phyloP scores from a whole-genome alignment of 2,113 vertebrate genomes.

The Silurus meridionalis region DNA sequence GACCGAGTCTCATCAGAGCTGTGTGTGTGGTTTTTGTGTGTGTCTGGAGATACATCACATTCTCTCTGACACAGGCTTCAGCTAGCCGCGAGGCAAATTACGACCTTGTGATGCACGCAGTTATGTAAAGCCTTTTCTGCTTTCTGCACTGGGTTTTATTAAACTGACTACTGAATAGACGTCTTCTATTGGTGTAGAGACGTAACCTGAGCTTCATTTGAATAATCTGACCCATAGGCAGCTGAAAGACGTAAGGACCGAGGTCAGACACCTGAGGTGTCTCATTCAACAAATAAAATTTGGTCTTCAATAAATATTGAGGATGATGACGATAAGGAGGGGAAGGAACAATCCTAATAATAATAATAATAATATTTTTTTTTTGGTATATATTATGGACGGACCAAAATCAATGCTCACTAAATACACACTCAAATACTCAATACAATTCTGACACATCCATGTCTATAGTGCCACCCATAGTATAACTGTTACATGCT shows the following conservation, averaged over 20 bases:
- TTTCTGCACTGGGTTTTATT: constrained; percentile 1
- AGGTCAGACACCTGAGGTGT: background rate
- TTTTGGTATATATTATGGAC: background rate
- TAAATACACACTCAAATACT: too few relatives aligned
- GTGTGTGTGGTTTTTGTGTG: background rate
- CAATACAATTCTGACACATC: background rate
- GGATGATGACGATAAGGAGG: too few relatives aligned
- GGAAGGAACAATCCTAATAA: background rate
- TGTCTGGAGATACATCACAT: background rate
- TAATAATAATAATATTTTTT: background rate
- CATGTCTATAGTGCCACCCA: background rate
- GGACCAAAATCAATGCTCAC: background rate
- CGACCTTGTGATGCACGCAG: background rate
- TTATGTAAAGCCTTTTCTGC: background rate
- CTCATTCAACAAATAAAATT: background rate
- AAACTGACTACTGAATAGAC: background rate
- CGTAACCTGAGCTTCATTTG: background rate
- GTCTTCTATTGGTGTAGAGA: background rate
- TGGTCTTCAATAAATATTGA: background rate
- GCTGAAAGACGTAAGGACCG: background rate
- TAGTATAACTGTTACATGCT: too few relatives aligned
- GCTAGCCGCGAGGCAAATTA: background rate
- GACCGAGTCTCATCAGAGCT: background rate
- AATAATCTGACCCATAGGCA: background rate
- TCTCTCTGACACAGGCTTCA: constrained; percentile 24